Evolutionary conservation across 2,888 invertebrate species (phyloP), one percentile per base, ranked within the genome.

Genomic region (Venusia cambrica): DNA sequence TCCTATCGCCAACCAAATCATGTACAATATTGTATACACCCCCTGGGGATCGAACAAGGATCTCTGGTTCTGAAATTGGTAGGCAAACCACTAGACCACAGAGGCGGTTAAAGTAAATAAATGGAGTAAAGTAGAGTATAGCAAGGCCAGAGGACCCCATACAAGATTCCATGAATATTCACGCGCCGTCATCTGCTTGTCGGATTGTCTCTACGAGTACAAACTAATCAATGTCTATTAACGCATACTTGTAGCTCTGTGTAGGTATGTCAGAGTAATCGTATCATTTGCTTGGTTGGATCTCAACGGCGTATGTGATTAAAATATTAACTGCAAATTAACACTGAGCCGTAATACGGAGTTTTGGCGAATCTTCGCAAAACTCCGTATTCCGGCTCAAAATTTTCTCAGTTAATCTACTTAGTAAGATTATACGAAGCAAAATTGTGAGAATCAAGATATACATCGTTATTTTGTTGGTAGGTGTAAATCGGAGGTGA

Each of bases 211-310:
- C 40, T 45, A 39, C 43, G 45, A 40, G 27, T 48, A 48, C 51
- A 49, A 51, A 57, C 49, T 57, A 57, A 56, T 56, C 52, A 51
- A 54, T 51, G 51, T 51, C 57, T 59, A 62, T 58, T 60, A 64
- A 41, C 51, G 51, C 47, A 35, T 51, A 54, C 46, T 43, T 22
- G 27, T 22, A 14, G 10, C 10, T 17, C 17, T 6, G 5, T 37
- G 20, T 41, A 36, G 33, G 26, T 26, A 27, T 36, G 30, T 19
- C 31, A 19, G 22, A 16, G 15, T 45, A 37, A 47, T 50, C 45
- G 21, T 27, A 30, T 47, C 43, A 43, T 19, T 11, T 16, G 38
- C 36, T 38, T 24, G 15, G 34, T 38, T 38, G 38, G 18, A 32
- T 47, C 38, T 43, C 31, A 37, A 42, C 31, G 25, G 16, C 12